Evolutionary conservation across 2,797 vertebrate genomes (phyloP).

Genomic region (Gephyroberyx darwinii): DNA sequence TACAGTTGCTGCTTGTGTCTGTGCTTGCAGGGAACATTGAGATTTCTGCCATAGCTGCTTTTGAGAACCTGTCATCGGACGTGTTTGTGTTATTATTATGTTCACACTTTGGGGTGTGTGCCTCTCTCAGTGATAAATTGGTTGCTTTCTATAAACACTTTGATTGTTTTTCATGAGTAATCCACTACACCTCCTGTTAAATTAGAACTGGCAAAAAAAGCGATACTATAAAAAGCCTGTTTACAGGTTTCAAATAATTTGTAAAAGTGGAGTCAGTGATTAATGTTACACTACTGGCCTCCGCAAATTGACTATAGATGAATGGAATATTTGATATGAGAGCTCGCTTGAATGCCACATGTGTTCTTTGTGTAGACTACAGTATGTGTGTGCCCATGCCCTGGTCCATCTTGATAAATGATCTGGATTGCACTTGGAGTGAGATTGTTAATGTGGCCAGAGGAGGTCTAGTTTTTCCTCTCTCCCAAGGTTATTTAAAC

Average conservation of each 20-base stretch:
- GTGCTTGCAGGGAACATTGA: constrained; percentile 50
- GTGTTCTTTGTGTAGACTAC: constrained; percentile 62
- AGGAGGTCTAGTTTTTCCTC: constrained; percentile 71
- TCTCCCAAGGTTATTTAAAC: constrained; percentile 84
- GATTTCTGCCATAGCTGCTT: constrained; percentile 68
- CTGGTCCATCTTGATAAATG: constrained; percentile 63
- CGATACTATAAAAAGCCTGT: constrained; percentile 6
- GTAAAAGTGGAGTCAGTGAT: constrained; percentile 37
- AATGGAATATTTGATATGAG: constrained; percentile 31
- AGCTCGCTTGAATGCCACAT: constrained; percentile 37
- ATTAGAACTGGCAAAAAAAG: constrained; percentile 28
- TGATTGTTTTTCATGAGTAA: constrained; percentile 4
- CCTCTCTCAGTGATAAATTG: constrained; percentile 30
- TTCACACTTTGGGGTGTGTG: constrained; percentile 56
- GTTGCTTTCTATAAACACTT: constrained; percentile 20
- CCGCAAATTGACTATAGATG: constrained; percentile 29
- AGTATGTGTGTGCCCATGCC: constrained; percentile 44
- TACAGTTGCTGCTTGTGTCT: constrained; percentile 71
- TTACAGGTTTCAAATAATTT: constrained; percentile 31
- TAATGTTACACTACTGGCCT: constrained; percentile 27
- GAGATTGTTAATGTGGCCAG: constrained; percentile 67
- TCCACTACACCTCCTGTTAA: background rate
- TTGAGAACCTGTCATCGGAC: constrained; percentile 55
- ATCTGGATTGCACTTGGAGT: constrained; percentile 62
- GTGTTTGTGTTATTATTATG: constrained; percentile 63